Evolutionary conservation across 1,140 invertebrate species (phyloP).

Genomic region (Vanessa tameamea): DNA sequence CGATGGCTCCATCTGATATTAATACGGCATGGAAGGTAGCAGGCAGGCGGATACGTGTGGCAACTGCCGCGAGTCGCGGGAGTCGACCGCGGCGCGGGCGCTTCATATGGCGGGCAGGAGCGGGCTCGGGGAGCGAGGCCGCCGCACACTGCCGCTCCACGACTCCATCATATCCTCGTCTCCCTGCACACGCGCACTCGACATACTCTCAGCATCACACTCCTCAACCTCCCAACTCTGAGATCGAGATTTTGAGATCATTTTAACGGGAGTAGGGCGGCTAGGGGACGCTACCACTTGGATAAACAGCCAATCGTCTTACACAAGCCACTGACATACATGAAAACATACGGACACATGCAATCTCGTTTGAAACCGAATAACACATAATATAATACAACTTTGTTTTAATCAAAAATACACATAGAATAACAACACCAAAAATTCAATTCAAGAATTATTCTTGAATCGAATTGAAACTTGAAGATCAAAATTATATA

Average conservation of each 20-base stretch:
- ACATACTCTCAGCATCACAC: constrained; percentile 79
- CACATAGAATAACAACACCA: background rate
- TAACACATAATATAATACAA: background rate
- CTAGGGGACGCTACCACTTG: constrained; percentile 33
- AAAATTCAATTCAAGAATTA: background rate
- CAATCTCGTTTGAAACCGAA: constrained; percentile 10
- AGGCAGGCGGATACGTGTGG: constrained; percentile 49
- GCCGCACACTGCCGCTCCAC: constrained; percentile 66
- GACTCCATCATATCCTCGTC: constrained; percentile 79
- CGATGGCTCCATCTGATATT: constrained; percentile 22
- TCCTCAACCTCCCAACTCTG: constrained; percentile 78
- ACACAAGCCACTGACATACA: constrained; percentile 24
- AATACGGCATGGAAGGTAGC: constrained; percentile 41
- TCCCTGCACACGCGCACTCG: constrained; percentile 79
- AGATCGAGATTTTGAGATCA: constrained; percentile 75
- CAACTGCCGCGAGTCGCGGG: constrained; percentile 21
- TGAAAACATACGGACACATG: constrained; percentile 25
- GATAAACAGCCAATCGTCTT: constrained; percentile 26
- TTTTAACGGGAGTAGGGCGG: constrained; percentile 48
- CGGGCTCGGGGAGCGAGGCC: constrained; percentile 69
- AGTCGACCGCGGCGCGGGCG: constrained; percentile 10
- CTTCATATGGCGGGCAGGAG: constrained; percentile 66
- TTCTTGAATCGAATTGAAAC: background rate
- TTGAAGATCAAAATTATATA: background rate
- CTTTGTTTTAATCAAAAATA: too few species aligned